Conservation (phyloP, 2,113 vertebrate species). For the Panthera tigris region DNA sequence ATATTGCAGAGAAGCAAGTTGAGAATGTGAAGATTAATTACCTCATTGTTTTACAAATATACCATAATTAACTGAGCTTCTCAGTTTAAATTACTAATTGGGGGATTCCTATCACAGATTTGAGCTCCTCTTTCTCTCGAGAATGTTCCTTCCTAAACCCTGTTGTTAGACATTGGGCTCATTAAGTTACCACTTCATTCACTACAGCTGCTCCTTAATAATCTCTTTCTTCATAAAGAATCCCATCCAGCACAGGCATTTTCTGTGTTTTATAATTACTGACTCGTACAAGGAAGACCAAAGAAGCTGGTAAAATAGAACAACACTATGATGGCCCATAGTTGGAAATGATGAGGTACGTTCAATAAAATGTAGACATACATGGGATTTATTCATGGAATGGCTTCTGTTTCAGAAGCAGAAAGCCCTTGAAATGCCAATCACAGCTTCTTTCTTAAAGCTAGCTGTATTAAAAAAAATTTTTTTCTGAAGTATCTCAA, state of each 20-base stretch:
- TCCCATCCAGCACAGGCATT: conserved; percentile 72
- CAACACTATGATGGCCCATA: not conserved
- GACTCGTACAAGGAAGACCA: conserved; percentile 61
- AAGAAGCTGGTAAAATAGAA: conserved; percentile 62
- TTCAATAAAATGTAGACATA: conserved; percentile 21
- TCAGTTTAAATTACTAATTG: conserved; percentile 81
- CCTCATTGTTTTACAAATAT: conserved; percentile 82
- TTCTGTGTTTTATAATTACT: conserved; percentile 79
- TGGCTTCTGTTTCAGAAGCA: conserved; percentile 3
- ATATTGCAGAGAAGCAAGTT: conserved; percentile 73
- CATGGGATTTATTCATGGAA: not conserved
- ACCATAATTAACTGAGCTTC: conserved; percentile 81
- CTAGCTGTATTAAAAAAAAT: not conserved
- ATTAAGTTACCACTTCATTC: conserved; percentile 81
- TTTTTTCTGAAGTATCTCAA: not conserved
- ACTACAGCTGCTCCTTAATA: conserved; percentile 72
- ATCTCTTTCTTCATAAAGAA: conserved; percentile 73
- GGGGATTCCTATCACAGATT: conserved; percentile 76
- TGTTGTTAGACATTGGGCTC: conserved; percentile 75
- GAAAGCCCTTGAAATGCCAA: not conserved
- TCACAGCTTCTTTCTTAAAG: not conserved
- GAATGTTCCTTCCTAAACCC: conserved; percentile 73
- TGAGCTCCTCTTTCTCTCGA: conserved; percentile 71
- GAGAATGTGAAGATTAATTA: conserved; percentile 83
- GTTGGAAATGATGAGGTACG: conserved; percentile 51